A percentile compares a stretch with the other conserved stretches of the same genome.
These are phyloP conservation scores for Drosophila mimica DNA, from an alignment of 2,888 invertebrate genomes.

Conservation along the genomic window DNA sequence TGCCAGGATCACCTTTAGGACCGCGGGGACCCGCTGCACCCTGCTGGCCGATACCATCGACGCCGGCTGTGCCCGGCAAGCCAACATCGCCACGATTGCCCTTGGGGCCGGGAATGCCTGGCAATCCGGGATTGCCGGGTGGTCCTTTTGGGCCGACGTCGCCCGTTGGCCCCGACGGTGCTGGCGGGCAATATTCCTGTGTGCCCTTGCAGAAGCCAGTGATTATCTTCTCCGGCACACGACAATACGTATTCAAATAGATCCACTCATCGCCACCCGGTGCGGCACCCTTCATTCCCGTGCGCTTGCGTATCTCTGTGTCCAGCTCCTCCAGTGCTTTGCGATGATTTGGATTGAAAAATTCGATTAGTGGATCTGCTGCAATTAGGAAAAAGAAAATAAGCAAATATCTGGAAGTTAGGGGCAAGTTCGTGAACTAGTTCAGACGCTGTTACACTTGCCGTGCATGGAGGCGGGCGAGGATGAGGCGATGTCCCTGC, in stretches of 20 bases:
- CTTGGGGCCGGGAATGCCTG: constrained; percentile 89
- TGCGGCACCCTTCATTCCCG: constrained; percentile 88
- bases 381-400: constrained; percentile 9
- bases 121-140: constrained; percentile 82
- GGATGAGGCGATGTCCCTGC: constrained; percentile 81
- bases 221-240: constrained; percentile 93
- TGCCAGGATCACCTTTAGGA: constrained; percentile 86
- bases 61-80: constrained; percentile 88
- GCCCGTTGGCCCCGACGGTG: constrained; percentile 88
- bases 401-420: background rate
- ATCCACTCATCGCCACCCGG: constrained; percentile 93
- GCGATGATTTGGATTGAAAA: constrained; percentile 90
- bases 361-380: constrained; percentile 89
- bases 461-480: constrained; percentile 83
- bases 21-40: constrained; percentile 83
- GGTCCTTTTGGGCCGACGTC: constrained; percentile 88
- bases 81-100: constrained; percentile 90
- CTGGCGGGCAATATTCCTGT: constrained; percentile 91
- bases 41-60: constrained; percentile 84
- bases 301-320: constrained; percentile 87
- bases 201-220: constrained; percentile 94
- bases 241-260: constrained; percentile 94
- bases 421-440: background rate
- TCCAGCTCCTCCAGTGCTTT: constrained; percentile 89
- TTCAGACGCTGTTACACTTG: constrained; percentile 54